Percentiles rank a stretch among this genome's conserved stretches.
Evolutionary conservation across 2,888 invertebrate species (phyloP).

Genomic region (Macaria liturata): DNA sequence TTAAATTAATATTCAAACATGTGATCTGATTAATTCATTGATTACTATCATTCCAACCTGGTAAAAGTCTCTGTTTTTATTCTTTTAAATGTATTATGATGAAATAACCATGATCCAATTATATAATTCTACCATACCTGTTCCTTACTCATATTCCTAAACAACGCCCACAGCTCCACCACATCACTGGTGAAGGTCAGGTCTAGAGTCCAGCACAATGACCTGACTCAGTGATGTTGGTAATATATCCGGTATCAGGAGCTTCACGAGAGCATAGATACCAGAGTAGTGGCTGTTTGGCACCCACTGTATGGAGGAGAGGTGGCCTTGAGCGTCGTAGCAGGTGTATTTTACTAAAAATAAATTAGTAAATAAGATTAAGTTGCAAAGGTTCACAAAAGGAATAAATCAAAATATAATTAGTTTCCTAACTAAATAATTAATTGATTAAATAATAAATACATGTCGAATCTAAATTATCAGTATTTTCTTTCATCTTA

Average conservation of each 20-base stretch:
- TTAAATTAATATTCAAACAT: too few species aligned
- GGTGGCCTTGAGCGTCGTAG: conserved; percentile 60
- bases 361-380: not conserved
- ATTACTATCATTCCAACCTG: too few species aligned
- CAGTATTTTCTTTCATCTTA: too few species aligned
- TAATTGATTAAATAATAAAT: too few species aligned
- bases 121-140: conserved; percentile 86
- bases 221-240: conserved; percentile 86
- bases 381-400: too few species aligned
- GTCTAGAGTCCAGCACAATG: conserved; percentile 93
- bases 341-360: conserved; percentile 69
- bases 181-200: conserved; percentile 92
- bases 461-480: too few species aligned
- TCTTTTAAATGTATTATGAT: too few species aligned
- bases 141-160: conserved; percentile 86
- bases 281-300: conserved; percentile 96
- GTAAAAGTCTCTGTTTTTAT: too few species aligned
- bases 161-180: conserved; percentile 90
- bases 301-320: conserved; percentile 90
- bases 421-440: too few species aligned
- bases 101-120: too few species aligned
- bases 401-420: too few species aligned
- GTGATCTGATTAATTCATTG: too few species aligned
- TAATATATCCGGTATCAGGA: conserved; percentile 90
- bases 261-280: conserved; percentile 92